phyloP scores from a whole-genome alignment of 2,797 vertebrate species.

The Brachymystax lenok region DNA sequence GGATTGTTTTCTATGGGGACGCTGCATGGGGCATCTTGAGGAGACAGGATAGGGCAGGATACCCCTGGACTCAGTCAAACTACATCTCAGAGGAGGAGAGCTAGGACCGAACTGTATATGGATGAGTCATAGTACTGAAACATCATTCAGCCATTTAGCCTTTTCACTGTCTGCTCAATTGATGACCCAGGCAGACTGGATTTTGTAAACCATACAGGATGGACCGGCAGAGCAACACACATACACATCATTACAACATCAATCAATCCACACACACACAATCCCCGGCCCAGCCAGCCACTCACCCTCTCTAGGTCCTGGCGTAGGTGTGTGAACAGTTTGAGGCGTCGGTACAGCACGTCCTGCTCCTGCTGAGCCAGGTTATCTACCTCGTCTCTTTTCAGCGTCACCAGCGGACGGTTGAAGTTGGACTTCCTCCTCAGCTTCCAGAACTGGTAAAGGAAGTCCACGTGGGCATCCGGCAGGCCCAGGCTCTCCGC shows the following conservation, averaged over 20 bases:
- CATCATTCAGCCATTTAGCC: background rate
- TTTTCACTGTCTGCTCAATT: background rate
- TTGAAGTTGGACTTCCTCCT: slow-evolving; percentile 93
- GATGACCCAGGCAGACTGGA: background rate
- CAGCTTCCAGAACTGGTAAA: slow-evolving; percentile 98
- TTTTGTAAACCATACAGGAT: background rate
- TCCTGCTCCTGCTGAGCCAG: slow-evolving; percentile 97
- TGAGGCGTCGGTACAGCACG: slow-evolving; percentile 90
- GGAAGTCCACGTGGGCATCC: slow-evolving; percentile 85
- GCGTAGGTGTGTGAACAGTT: slow-evolving; percentile 94
- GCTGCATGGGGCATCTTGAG: background rate
- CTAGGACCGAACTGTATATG: background rate
- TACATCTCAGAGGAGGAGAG: background rate
- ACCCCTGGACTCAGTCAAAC: background rate
- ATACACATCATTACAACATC: slow-evolving; percentile 5
- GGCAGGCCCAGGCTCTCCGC: slow-evolving; percentile 86
- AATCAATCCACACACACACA: slow-evolving; percentile 1
- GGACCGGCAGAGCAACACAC: slow-evolving; percentile 2
- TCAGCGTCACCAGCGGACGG: slow-evolving; percentile 87
- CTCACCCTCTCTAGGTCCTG: slow-evolving; percentile 97
- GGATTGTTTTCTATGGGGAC: background rate
- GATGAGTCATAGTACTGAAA: background rate
- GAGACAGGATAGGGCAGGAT: background rate
- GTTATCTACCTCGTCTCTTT: slow-evolving; percentile 95
- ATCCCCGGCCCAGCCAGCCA: slow-evolving; percentile 15